Evolutionary conservation across 2,113 vertebrate species (phyloP).

Genomic region (Dermatemys mawii): DNA sequence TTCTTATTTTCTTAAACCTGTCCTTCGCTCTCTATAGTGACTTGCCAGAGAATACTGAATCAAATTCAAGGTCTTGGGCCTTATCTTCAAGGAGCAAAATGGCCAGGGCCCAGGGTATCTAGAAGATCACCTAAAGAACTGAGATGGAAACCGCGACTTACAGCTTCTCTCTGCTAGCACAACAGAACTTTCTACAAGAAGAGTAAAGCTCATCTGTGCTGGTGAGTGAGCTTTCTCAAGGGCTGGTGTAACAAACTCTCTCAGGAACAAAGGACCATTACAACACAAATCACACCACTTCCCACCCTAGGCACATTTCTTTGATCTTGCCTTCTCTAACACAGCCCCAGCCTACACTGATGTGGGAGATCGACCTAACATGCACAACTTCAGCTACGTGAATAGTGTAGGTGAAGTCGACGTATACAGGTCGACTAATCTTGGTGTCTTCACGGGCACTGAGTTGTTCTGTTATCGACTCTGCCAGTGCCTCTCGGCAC

Average conservation of each 20-base stretch:
- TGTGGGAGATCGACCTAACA: too few species aligned
- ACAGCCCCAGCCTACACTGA: too few species aligned
- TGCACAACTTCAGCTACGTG: too few species aligned
- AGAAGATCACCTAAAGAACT: neutral
- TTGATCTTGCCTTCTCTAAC: too few species aligned
- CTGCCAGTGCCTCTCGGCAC: too few species aligned
- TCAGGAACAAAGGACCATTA: neutral
- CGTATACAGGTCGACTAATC: too few species aligned
- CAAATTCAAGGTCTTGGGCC: neutral
- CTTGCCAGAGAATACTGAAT: neutral
- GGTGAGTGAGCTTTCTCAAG: neutral
- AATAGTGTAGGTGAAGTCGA: too few species aligned
- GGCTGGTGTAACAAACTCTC: neutral
- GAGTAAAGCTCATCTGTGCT: neutral
- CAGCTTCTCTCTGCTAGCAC: neutral
- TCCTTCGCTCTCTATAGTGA: neutral
- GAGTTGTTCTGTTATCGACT: too few species aligned
- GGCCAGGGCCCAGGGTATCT: neutral
- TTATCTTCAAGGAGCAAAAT: neutral
- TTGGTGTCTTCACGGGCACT: too few species aligned
- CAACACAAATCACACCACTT: neutral
- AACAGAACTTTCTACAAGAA: neutral
- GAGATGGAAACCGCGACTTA: neutral
- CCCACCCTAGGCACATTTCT: too few species aligned
- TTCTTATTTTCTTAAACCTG: neutral